phyloP scores from a whole-genome alignment of 1,140 invertebrate genomes.

The Phymorhynchus buccinoides region DNA sequence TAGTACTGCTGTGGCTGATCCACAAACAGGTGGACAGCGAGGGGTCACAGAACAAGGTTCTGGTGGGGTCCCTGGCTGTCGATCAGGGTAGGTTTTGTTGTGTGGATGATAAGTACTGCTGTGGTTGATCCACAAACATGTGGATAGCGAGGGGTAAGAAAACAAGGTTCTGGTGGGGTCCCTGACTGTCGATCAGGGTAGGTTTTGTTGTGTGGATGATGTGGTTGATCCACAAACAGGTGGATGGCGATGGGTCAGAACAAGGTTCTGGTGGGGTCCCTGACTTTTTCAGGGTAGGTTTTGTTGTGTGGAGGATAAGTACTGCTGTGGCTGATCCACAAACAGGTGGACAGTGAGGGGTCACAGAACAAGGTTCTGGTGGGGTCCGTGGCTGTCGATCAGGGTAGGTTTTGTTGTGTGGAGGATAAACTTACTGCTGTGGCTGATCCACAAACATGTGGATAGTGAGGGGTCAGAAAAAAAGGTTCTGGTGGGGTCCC shows the following conservation, averaged over 20 bases:
- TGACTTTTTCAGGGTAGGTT: constrained; percentile 63
- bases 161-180: constrained; percentile 61
- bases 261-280: constrained; percentile 61
- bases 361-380: constrained; percentile 54
- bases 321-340: constrained; percentile 62
- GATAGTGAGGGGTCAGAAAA: constrained; percentile 53
- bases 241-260: constrained; percentile 55
- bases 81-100: constrained; percentile 67
- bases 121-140: constrained; percentile 62
- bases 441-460: constrained; percentile 63
- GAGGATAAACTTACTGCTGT: no score
- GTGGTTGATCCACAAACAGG: constrained; percentile 64
- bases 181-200: constrained; percentile 65
- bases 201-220: no score
- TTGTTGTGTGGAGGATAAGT: no score
- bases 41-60: constrained; percentile 49
- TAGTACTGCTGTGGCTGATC: constrained; percentile 62
- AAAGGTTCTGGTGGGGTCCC: constrained; percentile 61
- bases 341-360: constrained; percentile 61
- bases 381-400: constrained; percentile 63
- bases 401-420: no score
- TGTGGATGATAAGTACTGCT: no score
- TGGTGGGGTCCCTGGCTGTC: constrained; percentile 62
- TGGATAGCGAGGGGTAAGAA: constrained; percentile 54
- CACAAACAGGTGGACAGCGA: constrained; percentile 63